Evolutionary conservation across 1,140 invertebrate species (phyloP), one percentile per base, ranked within the genome.

Genomic region (Bombus sylvicola): DNA sequence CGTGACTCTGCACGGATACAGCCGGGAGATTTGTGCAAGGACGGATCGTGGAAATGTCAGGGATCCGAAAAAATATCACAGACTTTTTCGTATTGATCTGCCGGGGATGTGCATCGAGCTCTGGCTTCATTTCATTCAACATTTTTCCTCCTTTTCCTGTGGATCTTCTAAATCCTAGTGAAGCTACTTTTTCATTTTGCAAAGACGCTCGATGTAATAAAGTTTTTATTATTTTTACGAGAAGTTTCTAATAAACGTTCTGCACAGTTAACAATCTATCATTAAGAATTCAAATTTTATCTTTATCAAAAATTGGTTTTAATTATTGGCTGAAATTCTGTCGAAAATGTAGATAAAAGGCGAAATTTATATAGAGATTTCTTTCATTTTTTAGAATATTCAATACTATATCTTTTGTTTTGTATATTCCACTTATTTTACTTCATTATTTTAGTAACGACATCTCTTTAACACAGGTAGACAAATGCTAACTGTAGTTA

Each of bases 61-160:
- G 79, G 77, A 85, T 80, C 31, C 25, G 57, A 53, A 73, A 39
- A 69, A 47, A 71, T 64, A 28, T 80, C 83, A 5, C 31, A 39
- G 39, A 85, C 66, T 62, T 72, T 85, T 78, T 80, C 25, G 76
- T 80, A 85, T 85, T 31, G 83, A 85, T 84, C 62, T 77, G 73
- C 1, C 25, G 22, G 41, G 37, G 64, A 69, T 41, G n/a, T 68
- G 62, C 64, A 71, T 47, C 25, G 75, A 39, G 53, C 39, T 47
- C 66, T 9, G 28, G n/a, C n/a, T 43, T 79, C 25, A 28, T 57
- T 57, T 18, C 74, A 34, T 77, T 71, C 18, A 2, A 39, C 9
- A 39, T 39, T 39, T 6, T 39, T 39, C 66, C 5, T 37, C 28
- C 28, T 41, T 57, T 43, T 8, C 25, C 13, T 22, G 5, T 12